Evolutionary conservation across 2,797 vertebrate species (phyloP), one percentile per base, ranked within the genome.

Genomic region (Nyctalus aviator): DNA sequence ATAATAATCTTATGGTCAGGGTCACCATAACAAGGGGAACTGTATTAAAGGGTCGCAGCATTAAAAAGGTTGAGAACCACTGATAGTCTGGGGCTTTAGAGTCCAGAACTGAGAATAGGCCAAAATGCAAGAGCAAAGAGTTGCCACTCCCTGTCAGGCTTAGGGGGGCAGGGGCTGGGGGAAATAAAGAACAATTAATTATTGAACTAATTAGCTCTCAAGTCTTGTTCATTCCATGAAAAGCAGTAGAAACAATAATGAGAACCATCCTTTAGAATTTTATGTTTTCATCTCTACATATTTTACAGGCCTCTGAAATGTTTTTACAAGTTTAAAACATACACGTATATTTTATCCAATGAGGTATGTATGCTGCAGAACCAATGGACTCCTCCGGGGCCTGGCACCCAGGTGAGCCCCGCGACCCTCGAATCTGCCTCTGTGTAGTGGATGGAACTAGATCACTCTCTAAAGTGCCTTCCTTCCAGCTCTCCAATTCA

Each of bases 301-400:
- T 84, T 81, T 88, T 53, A 44, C 4, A 90, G 20, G 41, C 6
- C 53, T 84, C 46, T 62, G 48, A 91, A 77, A 86, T 5, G 13
- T 93, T 93, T 92, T 62, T 62, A 6, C 53, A 62, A 41, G 15
- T 68, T 30, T 44, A 41, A 83, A 73, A 5, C 41, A 73, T 41
- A 41, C 23, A 32, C 8, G 0, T 46, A 64, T 14, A 46, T 41
- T 64, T 82, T 14, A 64, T 32, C 12, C 27, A 5, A 13, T 62
- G 57, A 30, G 57, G 57, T 30, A 62, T 0, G 57, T 14, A 14
- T 1, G 5, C 23, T 25, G 9, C 23, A 20, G 20, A 84, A 69
- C 12, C 50, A 18, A 3, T 2, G 18, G 20, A 14, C 15, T 57
- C 59, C 57, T 9, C 0, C 2, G 8, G 55, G 10, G 1, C 30